These are phyloP conservation scores for Tachina fera DNA, from an alignment of 2,888 invertebrate species.

Conservation along the genomic window DNA sequence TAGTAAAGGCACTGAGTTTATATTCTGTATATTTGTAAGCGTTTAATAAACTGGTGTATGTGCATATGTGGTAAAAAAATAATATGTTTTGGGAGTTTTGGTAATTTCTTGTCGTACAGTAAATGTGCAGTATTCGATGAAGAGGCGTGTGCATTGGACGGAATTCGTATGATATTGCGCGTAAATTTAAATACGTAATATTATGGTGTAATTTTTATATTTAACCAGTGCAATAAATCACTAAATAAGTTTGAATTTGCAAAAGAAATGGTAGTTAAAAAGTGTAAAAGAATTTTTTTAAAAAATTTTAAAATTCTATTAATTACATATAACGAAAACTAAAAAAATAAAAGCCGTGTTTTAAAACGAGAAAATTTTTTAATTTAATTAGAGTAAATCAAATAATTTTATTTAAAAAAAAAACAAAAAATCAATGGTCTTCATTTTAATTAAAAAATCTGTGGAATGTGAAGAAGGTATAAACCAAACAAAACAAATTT, in stretches of 20 bases:
- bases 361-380: no score
- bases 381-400: no score
- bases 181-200: conserved; percentile 41
- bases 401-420: no score
- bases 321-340: no score
- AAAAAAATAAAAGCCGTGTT: no score
- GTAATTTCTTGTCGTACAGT: conserved; percentile 68
- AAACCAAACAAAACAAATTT: no score
- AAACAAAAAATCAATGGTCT: no score
- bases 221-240: conserved; percentile 23
- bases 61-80: background rate
- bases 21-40: conserved; percentile 26
- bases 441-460: no score
- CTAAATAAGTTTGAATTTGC: background rate
- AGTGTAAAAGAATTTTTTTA: background rate
- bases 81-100: conserved; percentile 42
- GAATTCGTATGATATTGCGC: conserved; percentile 56
- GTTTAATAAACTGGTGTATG: background rate
- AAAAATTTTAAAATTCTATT: background rate
- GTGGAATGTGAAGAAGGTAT: no score
- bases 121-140: conserved; percentile 75
- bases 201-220: background rate
- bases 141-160: conserved; percentile 78
- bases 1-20: conserved; percentile 40
- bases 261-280: conserved; percentile 5